phyloP scores from a whole-genome alignment of 2,888 invertebrate species.

The Nemurella pictetii region DNA sequence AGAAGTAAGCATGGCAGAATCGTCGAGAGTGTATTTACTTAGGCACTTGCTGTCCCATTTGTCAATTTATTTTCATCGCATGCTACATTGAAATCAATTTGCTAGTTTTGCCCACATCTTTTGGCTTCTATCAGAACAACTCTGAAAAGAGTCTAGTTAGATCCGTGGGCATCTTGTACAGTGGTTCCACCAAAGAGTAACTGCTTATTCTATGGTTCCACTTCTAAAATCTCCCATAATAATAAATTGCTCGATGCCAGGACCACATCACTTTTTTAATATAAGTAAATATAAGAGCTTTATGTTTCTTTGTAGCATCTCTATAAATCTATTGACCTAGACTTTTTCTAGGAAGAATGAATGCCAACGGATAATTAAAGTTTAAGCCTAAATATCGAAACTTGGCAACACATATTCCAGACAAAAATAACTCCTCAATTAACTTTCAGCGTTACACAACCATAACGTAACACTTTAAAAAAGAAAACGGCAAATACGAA shows the following conservation, averaged over 20 bases:
- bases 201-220: too few relatives aligned
- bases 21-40: not conserved
- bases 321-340: not conserved
- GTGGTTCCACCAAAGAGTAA: not conserved
- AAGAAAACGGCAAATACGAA: not conserved
- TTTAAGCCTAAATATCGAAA: too few relatives aligned
- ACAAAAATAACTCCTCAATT: not conserved
- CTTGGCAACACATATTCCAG: not conserved
- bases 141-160: not conserved
- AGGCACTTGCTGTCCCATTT: constrained; percentile 24
- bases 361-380: too few relatives aligned
- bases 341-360: too few relatives aligned
- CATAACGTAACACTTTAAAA: not conserved
- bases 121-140: not conserved
- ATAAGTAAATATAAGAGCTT: not conserved
- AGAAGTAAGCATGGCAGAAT: not conserved
- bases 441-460: not conserved
- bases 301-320: not conserved
- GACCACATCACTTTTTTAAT: not conserved
- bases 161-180: not conserved
- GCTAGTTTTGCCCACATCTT: not conserved
- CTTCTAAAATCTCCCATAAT: too few relatives aligned
- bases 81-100: not conserved
- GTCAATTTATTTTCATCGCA: not conserved
- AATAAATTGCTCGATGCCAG: not conserved